Evolutionary conservation across 2,888 invertebrate species (phyloP).

Genomic region (Drosophila tripunctata): DNA sequence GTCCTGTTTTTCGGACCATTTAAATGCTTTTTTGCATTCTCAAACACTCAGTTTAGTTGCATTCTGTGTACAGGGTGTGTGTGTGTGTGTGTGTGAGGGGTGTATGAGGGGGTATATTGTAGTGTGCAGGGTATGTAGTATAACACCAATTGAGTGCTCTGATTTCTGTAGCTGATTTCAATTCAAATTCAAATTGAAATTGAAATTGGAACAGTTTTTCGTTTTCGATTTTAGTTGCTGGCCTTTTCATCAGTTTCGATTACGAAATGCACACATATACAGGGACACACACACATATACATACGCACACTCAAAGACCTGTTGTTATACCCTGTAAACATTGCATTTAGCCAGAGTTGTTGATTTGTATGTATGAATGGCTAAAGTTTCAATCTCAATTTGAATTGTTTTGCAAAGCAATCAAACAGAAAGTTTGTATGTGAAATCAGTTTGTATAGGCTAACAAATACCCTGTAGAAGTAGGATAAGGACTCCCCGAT

Average conservation of each 20-base stretch:
- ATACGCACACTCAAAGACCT: neutral
- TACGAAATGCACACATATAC: slow-evolving; percentile 22
- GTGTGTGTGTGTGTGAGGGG: neutral
- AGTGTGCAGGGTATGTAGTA: neutral
- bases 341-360: neutral
- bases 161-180: slow-evolving; percentile 50
- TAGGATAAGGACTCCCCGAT: too few species aligned
- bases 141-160: slow-evolving; percentile 40
- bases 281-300: neutral
- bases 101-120: neutral
- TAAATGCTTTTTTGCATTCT: slow-evolving; percentile 49
- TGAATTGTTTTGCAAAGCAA: neutral
- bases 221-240: slow-evolving; percentile 22
- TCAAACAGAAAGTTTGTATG: too few species aligned
- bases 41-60: slow-evolving; percentile 36
- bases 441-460: neutral
- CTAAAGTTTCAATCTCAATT: neutral
- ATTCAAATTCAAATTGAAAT: slow-evolving; percentile 51
- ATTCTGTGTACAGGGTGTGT: slow-evolving; percentile 17
- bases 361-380: neutral
- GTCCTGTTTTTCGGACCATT: slow-evolving; percentile 32
- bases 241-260: slow-evolving; percentile 48
- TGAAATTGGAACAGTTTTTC: slow-evolving; percentile 50
- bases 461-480: slow-evolving; percentile 1
- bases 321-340: slow-evolving; percentile 26